Evolutionary conservation across 2,113 vertebrate genomes (phyloP).

Genomic region (Anas platyrhynchos): DNA sequence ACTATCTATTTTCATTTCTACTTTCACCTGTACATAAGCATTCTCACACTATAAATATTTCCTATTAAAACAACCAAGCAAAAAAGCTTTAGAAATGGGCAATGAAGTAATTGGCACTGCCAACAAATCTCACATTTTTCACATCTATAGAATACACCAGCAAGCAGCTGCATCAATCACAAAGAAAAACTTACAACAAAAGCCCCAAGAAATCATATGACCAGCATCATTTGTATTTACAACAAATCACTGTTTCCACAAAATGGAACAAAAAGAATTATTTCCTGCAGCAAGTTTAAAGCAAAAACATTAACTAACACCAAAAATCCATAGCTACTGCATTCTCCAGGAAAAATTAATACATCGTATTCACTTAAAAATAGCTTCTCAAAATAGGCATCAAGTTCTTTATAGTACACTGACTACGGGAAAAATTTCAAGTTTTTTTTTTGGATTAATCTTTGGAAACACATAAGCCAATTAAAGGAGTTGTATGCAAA

Average conservation of each 20-base stretch:
- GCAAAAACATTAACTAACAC: background rate
- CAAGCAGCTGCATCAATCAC: constrained; percentile 48
- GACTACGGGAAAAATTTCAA: background rate
- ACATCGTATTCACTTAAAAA: background rate
- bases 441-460: background rate
- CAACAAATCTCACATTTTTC: background rate
- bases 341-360: background rate
- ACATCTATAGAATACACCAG: background rate
- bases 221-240: background rate
- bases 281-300: background rate
- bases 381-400: background rate
- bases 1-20: background rate
- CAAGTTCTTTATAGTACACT: background rate
- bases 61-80: background rate
- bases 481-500: background rate
- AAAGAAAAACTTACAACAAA: constrained; percentile 35
- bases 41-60: background rate
- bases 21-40: background rate
- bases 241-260: constrained; percentile 4
- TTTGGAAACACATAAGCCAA: background rate
- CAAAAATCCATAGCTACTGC: background rate
- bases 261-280: background rate
- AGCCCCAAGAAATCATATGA: constrained; percentile 20
- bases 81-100: background rate
- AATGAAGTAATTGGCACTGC: background rate